Percentiles rank a stretch among this genome's conserved stretches.
These are phyloP conservation scores for Chloebia gouldiae DNA, from an alignment of 2,113 vertebrate genomes.

Conservation along the genomic window DNA sequence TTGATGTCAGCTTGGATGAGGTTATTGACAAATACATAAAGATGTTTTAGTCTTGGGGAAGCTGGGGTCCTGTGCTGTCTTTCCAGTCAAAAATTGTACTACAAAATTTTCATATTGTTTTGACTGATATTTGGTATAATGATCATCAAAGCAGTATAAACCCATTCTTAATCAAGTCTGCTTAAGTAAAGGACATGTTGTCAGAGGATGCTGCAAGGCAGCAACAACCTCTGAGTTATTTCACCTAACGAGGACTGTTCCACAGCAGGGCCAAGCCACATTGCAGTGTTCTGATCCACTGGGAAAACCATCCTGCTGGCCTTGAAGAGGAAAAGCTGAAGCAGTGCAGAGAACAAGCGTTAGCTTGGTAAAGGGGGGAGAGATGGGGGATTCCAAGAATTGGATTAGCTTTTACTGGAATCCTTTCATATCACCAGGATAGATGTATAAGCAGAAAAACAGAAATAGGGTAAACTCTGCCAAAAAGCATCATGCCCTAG, in stretches of 20 bases:
- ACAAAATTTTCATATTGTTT: slow-evolving; percentile 2
- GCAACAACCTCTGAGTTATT: neutral
- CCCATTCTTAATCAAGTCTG: neutral
- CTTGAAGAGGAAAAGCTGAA: neutral
- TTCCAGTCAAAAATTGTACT: neutral
- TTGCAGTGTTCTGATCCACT: neutral
- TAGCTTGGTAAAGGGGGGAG: neutral
- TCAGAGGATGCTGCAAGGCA: neutral
- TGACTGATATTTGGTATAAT: slow-evolving; percentile 60
- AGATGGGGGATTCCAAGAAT: slow-evolving; percentile 11
- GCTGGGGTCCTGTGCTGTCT: neutral
- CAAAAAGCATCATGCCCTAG: slow-evolving; percentile 17
- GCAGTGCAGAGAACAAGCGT: neutral
- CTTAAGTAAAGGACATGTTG: neutral
- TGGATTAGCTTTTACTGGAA: slow-evolving; percentile 38
- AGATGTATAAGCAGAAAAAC: slow-evolving; percentile 40
- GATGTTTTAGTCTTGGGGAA: neutral
- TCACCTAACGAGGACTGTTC: slow-evolving; percentile 30
- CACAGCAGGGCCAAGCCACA: neutral
- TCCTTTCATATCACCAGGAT: neutral
- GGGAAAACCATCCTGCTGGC: neutral
- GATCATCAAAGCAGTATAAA: slow-evolving; percentile 19
- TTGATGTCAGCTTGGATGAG: slow-evolving; percentile 10
- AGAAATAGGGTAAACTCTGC: slow-evolving; percentile 49
- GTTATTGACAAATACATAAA: neutral